Evolutionary conservation across 2,797 vertebrate genomes (phyloP).

Genomic region (Synanceia verrucosa): DNA sequence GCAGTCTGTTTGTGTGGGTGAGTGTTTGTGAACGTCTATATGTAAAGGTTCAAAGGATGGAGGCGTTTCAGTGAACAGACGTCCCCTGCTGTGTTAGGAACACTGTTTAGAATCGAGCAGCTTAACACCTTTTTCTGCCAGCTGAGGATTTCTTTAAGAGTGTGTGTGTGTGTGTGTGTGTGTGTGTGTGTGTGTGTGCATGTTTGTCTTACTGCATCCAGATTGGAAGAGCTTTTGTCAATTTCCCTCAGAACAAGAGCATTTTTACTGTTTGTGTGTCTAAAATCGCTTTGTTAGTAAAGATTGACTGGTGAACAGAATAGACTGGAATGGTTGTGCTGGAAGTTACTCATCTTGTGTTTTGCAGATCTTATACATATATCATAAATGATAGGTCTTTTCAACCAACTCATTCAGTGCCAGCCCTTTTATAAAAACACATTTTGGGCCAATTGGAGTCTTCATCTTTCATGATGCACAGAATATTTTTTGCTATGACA

Average conservation of each 20-base stretch:
- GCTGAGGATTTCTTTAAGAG: background rate
- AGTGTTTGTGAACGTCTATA: background rate
- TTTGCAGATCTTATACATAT: too few species aligned
- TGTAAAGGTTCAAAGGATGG: slow-evolving; percentile 9
- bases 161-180: slow-evolving; percentile 3
- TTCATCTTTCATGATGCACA: too few species aligned
- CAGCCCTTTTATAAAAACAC: too few species aligned
- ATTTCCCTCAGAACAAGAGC: background rate
- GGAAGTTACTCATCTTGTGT: too few species aligned
- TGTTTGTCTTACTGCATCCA: background rate
- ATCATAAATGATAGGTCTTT: too few species aligned
- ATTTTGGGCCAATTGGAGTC: too few species aligned
- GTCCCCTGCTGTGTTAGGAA: background rate
- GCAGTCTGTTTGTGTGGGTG: background rate
- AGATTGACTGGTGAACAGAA: too few species aligned
- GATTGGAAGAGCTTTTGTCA: background rate
- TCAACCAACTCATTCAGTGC: too few species aligned
- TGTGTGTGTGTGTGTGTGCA: background rate
- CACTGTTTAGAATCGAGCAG: background rate
- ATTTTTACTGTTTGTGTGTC: background rate
- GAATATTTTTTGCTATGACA: too few species aligned
- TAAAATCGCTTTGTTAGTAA: too few species aligned
- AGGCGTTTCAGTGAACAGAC: slow-evolving; percentile 22
- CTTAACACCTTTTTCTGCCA: slow-evolving; percentile 11
- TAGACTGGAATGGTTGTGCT: too few species aligned